These are phyloP conservation scores for Tromatobia lineatoria DNA, from an alignment of 2,888 invertebrate species.

Conservation along the genomic window DNA sequence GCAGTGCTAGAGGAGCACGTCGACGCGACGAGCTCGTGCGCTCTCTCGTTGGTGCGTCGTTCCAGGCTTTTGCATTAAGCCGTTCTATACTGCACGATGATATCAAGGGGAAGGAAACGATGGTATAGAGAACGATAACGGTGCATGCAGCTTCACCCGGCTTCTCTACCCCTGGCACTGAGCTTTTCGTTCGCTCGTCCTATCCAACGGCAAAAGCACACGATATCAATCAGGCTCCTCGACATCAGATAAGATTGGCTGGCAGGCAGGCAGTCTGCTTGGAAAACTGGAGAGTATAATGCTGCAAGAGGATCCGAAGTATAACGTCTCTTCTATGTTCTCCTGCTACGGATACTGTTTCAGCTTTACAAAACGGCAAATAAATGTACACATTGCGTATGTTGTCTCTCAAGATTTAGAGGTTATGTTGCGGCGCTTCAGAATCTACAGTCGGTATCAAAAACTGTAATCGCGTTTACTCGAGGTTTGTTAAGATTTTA, in stretches of 20 bases:
- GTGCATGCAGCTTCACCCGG: conserved; percentile 11
- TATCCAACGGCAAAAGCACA: conserved; percentile 65
- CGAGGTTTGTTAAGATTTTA: too few relatives aligned
- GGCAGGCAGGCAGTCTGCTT: conserved; percentile 71
- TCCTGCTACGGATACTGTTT: conserved; percentile 8
- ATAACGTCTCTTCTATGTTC: not conserved
- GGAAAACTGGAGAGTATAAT: conserved; percentile 76
- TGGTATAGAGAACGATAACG: conserved; percentile 33
- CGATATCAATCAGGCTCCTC: conserved; percentile 82
- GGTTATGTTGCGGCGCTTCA: too few relatives aligned
- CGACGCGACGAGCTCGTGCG: conserved; percentile 52
- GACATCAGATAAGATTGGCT: conserved; percentile 83
- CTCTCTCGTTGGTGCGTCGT: conserved; percentile 67
- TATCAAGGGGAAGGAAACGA: conserved; percentile 13
- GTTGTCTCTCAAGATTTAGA: not conserved
- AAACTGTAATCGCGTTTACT: too few relatives aligned
- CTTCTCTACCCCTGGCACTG: conserved; percentile 8
- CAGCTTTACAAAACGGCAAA: conserved; percentile 30
- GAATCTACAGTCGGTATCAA: too few relatives aligned
- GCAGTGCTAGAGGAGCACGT: conserved; percentile 65
- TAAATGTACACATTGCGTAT: not conserved
- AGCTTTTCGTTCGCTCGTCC: conserved; percentile 55
- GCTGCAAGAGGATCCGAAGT: conserved; percentile 38
- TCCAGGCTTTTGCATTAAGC: conserved; percentile 64
- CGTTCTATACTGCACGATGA: conserved; percentile 9